Percentiles rank a stretch among this genome's conserved stretches.
phyloP scores from a whole-genome alignment of 2,797 vertebrate species.

The Phyllotis vaccarum region DNA sequence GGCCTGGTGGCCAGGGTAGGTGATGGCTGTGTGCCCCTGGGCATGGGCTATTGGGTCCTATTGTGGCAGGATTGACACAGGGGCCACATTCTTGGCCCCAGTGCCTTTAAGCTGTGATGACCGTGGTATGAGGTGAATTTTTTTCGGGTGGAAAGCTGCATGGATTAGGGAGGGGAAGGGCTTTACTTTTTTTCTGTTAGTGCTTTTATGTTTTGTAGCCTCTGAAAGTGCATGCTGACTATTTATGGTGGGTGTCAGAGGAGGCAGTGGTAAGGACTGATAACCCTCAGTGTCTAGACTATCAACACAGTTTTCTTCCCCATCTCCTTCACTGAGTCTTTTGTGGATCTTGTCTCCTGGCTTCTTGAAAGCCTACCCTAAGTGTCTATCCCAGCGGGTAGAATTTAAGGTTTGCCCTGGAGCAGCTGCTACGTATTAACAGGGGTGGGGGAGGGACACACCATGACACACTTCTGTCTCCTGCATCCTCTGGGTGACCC shows the following conservation, averaged over 20 bases:
- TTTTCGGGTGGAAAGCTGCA: background rate
- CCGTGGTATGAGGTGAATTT: too few relatives aligned
- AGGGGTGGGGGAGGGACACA: too few relatives aligned
- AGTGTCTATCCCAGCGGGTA: background rate
- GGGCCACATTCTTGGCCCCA: background rate
- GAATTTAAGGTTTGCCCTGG: background rate
- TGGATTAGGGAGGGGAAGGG: too few relatives aligned
- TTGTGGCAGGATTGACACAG: background rate
- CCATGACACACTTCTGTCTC: background rate
- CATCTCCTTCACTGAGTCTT: background rate
- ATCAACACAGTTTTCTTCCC: background rate
- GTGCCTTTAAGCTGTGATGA: background rate
- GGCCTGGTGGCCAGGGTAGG: background rate
- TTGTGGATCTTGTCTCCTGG: background rate
- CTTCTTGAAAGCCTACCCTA: background rate
- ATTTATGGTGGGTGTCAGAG: background rate
- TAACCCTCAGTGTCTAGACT: background rate
- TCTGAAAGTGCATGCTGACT: conserved; percentile 1
- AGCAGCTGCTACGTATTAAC: background rate
- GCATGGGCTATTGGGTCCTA: background rate
- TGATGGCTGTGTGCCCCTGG: background rate
- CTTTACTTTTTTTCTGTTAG: background rate
- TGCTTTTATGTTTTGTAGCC: background rate
- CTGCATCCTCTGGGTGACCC: background rate
- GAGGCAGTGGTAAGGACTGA: background rate